Conservation (phyloP, 2,113 vertebrate genomes). For the Lophochroa leadbeateri region DNA sequence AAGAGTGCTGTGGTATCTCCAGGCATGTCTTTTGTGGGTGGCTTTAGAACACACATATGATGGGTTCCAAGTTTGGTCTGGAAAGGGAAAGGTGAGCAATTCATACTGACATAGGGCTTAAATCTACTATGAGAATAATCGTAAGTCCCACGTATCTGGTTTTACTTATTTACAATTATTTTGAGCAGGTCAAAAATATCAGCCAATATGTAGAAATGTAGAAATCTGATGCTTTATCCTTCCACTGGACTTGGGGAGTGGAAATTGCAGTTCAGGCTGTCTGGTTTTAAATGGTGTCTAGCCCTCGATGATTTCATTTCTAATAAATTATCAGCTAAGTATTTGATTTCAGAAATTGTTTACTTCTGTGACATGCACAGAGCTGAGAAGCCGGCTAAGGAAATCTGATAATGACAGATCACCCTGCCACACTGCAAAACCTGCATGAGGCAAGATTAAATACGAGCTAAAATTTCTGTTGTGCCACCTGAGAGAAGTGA, state of each 20-base stretch:
- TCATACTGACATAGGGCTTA: not conserved
- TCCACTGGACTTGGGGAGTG: not conserved
- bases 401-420: not conserved
- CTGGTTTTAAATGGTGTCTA: not conserved
- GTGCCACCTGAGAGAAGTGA: rapidly evolving
- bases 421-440: not conserved
- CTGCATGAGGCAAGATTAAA: not conserved
- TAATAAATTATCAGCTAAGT: not conserved
- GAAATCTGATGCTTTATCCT: not conserved
- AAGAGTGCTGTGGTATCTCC: not conserved
- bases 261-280: not conserved
- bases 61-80: not conserved
- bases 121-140: not conserved
- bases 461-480: not conserved
- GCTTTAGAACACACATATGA: not conserved
- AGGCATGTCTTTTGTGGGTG: not conserved
- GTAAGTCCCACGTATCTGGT: not conserved
- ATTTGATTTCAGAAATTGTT: not conserved
- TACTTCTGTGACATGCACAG: not conserved
- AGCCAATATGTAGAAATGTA: not conserved
- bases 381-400: not conserved
- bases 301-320: not conserved
- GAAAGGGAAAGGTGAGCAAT: not conserved
- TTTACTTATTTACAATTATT: not conserved
- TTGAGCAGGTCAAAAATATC: not conserved